A percentile compares a stretch with the other conserved stretches of the same genome.
Conservation (phyloP, 1,140 invertebrate genomes). For the Bombus superbus region DNA sequence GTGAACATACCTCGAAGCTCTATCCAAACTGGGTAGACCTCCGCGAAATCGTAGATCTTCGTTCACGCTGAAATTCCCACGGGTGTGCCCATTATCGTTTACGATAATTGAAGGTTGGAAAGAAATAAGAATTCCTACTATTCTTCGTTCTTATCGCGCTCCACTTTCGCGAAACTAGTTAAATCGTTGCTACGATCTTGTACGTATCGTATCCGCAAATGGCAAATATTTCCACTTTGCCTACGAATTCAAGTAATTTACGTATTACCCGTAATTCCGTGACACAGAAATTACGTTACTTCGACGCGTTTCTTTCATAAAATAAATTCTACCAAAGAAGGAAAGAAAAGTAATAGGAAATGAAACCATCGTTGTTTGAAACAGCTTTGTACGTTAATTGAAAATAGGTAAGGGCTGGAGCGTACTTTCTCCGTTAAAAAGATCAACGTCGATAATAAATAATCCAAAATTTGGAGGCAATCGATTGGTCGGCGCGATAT, state of each 20-base stretch:
- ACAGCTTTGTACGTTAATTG: no score
- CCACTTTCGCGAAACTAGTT: conserved; percentile 10
- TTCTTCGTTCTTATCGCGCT: neutral
- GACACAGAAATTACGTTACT: neutral
- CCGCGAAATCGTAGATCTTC: conserved; percentile 13
- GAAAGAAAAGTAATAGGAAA: fast-evolving
- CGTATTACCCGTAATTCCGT: neutral
- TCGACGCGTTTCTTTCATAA: neutral
- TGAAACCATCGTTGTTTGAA: no score
- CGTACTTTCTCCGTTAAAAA: no score
- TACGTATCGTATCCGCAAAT: neutral
- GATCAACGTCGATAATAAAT: no score
- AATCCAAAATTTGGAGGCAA: no score
- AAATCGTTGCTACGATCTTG: neutral
- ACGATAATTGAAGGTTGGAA: conserved; percentile 25
- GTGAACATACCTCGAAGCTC: neutral
- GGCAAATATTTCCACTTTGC: neutral
- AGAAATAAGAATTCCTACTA: neutral
- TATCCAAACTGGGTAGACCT: neutral
- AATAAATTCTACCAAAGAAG: neutral
- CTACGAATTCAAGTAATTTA: neutral
- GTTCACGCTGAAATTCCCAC: conserved; percentile 25
- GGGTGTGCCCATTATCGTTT: conserved; percentile 14
- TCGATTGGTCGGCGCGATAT: no score
- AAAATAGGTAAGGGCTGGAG: no score